Evolutionary conservation across 2,113 vertebrate species (phyloP).

Genomic region (Suncus etruscus): DNA sequence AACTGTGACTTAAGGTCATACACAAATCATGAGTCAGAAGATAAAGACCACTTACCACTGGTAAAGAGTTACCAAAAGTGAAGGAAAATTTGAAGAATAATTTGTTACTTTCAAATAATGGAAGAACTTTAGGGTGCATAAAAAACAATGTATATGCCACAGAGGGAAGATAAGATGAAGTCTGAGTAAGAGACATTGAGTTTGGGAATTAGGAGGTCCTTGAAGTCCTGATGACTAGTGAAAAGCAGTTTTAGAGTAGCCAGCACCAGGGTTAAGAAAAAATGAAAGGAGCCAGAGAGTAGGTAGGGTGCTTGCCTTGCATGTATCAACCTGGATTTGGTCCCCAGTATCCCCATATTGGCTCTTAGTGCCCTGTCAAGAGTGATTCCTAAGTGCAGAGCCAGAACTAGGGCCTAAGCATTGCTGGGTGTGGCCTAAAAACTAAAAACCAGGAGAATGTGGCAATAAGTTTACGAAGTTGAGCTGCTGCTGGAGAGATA

Average conservation of each 20-base stretch:
- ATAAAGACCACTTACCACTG: conserved; percentile 17
- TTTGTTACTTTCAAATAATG: background rate
- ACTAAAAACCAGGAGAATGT: background rate
- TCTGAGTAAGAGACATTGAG: background rate
- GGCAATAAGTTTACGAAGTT: background rate
- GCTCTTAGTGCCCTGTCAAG: too few species aligned
- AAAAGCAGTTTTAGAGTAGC: background rate
- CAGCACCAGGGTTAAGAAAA: background rate
- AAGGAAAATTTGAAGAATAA: conserved; percentile 10
- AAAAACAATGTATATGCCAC: background rate
- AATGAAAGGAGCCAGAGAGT: too few species aligned
- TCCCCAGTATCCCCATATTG: too few species aligned
- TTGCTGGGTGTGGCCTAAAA: too few species aligned
- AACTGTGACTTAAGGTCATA: background rate
- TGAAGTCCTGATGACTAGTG: conserved; percentile 4
- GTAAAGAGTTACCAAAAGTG: background rate
- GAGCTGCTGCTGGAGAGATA: too few species aligned
- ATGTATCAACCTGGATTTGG: too few species aligned
- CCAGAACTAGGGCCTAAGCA: too few species aligned
- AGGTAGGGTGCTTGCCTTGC: too few species aligned
- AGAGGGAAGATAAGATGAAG: conserved; percentile 15
- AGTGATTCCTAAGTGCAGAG: too few species aligned
- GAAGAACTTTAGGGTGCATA: background rate
- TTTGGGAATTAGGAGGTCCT: conserved; percentile 7
- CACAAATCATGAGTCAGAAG: background rate